Percentiles rank a stretch among this genome's conserved stretches.
Evolutionary conservation across 2,888 invertebrate genomes (phyloP).

Genomic region (Hedya salicella): DNA sequence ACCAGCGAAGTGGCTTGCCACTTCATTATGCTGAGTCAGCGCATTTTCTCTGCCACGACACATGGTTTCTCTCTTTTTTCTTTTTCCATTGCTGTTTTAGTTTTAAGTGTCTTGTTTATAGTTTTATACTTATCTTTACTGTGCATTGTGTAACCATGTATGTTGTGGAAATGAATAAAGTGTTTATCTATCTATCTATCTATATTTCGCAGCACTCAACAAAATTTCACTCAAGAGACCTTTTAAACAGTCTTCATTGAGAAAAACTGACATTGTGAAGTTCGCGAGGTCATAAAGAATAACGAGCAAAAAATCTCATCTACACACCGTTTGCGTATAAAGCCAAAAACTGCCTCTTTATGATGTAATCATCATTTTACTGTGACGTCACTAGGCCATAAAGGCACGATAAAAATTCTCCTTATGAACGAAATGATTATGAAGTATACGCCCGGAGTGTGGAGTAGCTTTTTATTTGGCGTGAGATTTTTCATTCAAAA

Average conservation of each 20-base stretch:
- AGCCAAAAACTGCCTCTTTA: conserved; percentile 41
- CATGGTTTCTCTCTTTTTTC: too few species aligned
- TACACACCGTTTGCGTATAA: conserved; percentile 42
- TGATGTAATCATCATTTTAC: conserved; percentile 44
- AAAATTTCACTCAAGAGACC: not conserved
- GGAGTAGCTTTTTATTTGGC: conserved; percentile 16
- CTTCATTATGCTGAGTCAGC: too few species aligned
- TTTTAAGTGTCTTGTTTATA: too few species aligned
- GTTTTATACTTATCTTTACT: too few species aligned
- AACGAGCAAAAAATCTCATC: conserved; percentile 42
- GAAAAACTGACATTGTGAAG: conserved; percentile 11
- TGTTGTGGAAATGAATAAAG: too few species aligned
- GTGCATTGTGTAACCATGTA: too few species aligned
- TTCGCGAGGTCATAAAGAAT: conserved; percentile 17
- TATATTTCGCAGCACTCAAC: not conserved
- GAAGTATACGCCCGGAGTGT: conserved; percentile 4
- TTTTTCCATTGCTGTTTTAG: too few species aligned
- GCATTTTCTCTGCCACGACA: too few species aligned
- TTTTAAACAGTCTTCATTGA: not conserved
- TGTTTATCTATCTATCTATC: too few species aligned
- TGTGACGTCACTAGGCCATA: conserved; percentile 34
- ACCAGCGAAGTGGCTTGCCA: too few species aligned
- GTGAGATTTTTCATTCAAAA: conserved; percentile 32
- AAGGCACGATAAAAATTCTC: conserved; percentile 40
- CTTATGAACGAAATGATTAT: conserved; percentile 37